phyloP scores from a whole-genome alignment of 1,140 invertebrate species.

The Platorchestia sp. region DNA sequence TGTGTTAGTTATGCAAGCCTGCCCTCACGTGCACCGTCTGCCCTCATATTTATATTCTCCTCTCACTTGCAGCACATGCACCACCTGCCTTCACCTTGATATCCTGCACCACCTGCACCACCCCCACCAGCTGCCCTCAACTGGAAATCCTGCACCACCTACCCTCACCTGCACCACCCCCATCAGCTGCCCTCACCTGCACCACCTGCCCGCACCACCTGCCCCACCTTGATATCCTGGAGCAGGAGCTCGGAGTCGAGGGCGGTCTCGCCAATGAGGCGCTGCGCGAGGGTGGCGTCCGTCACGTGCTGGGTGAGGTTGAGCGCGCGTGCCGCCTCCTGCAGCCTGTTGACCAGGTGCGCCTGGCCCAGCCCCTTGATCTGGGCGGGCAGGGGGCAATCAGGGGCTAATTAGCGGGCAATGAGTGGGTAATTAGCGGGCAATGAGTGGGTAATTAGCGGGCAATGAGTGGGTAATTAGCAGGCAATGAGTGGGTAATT shows the following conservation, averaged over 20 bases:
- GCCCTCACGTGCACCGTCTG: too few species aligned
- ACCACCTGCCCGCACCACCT: too few species aligned
- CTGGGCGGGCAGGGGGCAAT: not conserved
- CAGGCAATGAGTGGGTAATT: too few species aligned
- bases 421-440: too few species aligned
- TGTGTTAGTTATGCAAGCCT: too few species aligned
- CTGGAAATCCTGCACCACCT: too few species aligned
- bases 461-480: not conserved
- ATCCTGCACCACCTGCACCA: not conserved
- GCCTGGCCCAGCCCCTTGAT: not conserved
- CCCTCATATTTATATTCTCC: too few species aligned
- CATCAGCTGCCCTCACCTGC: too few species aligned
- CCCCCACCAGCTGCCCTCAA: too few species aligned
- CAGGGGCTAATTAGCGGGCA: not conserved
- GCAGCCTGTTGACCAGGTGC: not conserved
- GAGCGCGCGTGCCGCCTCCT: not conserved
- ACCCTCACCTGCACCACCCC: not conserved
- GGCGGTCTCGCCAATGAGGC: not conserved
- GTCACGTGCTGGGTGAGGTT: constrained; percentile 31
- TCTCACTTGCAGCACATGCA: too few species aligned
- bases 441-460: not conserved
- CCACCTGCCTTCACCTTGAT: not conserved
- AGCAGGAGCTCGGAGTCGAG: not conserved
- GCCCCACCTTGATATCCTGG: not conserved
- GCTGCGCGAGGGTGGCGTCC: not conserved